Evolutionary conservation across 2,113 vertebrate species (phyloP).

Genomic region (Phoenicopterus ruber): DNA sequence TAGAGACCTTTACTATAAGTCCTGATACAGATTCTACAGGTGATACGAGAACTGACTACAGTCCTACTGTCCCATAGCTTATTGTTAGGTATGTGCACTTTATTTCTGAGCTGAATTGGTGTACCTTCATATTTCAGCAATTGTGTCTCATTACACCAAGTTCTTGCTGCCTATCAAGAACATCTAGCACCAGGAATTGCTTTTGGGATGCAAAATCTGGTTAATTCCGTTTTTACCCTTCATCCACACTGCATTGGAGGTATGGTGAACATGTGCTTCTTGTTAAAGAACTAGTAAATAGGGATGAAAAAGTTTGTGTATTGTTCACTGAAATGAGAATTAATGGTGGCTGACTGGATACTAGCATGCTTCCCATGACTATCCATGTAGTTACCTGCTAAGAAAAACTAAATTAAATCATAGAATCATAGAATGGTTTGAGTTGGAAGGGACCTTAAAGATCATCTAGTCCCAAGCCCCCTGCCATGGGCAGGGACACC

Average conservation of each 20-base stretch:
- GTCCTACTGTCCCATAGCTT: background rate
- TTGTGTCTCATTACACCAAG: background rate
- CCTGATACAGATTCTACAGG: background rate
- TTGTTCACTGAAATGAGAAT: background rate
- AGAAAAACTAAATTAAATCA: background rate
- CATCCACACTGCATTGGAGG: background rate
- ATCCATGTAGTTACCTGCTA: background rate
- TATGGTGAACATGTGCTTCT: background rate
- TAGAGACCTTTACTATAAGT: background rate
- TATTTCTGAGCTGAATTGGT: background rate
- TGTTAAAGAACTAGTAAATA: background rate
- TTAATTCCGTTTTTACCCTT: background rate
- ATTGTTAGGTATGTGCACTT: background rate
- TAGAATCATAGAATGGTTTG: too few relatives aligned
- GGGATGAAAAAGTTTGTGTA: background rate
- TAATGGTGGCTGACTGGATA: background rate
- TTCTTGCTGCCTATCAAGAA: background rate
- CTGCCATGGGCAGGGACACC: too few relatives aligned
- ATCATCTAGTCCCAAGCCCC: too few relatives aligned
- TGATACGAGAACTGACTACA: background rate
- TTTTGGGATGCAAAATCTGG: background rate
- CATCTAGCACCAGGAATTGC: background rate
- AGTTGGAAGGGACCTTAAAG: too few relatives aligned
- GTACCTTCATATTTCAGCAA: background rate
- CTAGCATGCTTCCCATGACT: rapidly evolving